Conservation (phyloP, 2,113 vertebrate species). For the Leucosticte australis region DNA sequence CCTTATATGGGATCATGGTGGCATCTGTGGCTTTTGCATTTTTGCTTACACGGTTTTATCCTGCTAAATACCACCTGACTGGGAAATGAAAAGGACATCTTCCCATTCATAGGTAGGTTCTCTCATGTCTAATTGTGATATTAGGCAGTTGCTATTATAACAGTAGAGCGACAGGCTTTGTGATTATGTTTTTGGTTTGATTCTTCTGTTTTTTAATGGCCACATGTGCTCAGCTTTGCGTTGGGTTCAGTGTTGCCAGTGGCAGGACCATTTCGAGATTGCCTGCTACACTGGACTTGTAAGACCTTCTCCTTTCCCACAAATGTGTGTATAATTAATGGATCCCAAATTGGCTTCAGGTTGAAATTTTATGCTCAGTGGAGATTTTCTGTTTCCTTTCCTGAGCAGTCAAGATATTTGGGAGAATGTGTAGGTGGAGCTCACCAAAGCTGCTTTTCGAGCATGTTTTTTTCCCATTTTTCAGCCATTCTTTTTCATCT, state of each 20-base stretch:
- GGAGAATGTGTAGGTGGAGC: background rate
- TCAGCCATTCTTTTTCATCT: background rate
- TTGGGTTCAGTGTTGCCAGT: background rate
- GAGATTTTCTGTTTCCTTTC: background rate
- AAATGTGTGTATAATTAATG: background rate
- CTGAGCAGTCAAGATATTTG: background rate
- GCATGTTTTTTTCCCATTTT: background rate
- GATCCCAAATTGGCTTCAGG: background rate
- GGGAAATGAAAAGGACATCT: background rate
- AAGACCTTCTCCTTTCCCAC: background rate
- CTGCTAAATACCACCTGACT: background rate
- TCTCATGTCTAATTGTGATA: background rate
- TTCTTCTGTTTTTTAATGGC: background rate
- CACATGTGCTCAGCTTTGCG: background rate
- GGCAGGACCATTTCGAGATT: background rate
- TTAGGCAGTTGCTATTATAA: fast-evolving
- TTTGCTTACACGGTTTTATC: background rate
- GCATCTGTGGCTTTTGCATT: background rate
- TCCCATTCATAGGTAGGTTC: background rate
- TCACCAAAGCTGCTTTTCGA: background rate
- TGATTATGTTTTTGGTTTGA: background rate
- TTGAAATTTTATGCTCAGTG: background rate
- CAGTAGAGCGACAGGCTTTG: background rate
- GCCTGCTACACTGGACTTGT: background rate
- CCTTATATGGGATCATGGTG: background rate